Evolutionary conservation across 30 jellyfish, hydroid and myxozoan species (phyloP).

Genomic region (Aurelia sp.): DNA sequence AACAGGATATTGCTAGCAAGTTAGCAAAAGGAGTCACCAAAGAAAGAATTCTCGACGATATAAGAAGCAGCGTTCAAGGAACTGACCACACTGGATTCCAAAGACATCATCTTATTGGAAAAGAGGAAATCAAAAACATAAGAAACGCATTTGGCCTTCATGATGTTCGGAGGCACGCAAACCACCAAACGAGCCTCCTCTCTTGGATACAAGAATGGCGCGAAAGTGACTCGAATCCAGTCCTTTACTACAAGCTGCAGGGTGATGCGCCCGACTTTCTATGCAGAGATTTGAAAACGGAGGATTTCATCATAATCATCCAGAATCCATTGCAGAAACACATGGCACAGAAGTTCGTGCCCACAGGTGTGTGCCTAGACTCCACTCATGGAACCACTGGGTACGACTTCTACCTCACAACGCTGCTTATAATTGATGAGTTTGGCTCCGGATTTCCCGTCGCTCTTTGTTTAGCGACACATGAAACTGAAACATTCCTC

Average conservation of each 20-base stretch:
- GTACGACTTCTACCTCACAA: background rate
- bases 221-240: background rate
- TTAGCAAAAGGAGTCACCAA: background rate
- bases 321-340: background rate
- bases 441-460: too few relatives aligned
- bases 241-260: background rate
- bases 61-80: background rate
- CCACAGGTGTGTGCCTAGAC: background rate
- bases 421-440: too few relatives aligned
- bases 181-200: too few relatives aligned
- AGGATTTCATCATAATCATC: background rate
- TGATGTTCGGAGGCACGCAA: too few relatives aligned
- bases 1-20: background rate
- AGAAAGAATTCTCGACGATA: background rate
- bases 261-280: background rate
- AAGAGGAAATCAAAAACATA: too few relatives aligned
- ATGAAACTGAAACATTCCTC: too few relatives aligned
- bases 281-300: background rate
- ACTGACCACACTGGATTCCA: too few relatives aligned
- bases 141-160: too few relatives aligned
- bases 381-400: constrained; percentile 8
- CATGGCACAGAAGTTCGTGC: background rate
- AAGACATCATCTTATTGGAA: too few relatives aligned
- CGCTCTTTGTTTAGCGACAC: too few relatives aligned
- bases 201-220: too few relatives aligned